These are phyloP conservation scores for Danio kyathit DNA, from an alignment of 2,797 vertebrate species.

Conservation along the genomic window DNA sequence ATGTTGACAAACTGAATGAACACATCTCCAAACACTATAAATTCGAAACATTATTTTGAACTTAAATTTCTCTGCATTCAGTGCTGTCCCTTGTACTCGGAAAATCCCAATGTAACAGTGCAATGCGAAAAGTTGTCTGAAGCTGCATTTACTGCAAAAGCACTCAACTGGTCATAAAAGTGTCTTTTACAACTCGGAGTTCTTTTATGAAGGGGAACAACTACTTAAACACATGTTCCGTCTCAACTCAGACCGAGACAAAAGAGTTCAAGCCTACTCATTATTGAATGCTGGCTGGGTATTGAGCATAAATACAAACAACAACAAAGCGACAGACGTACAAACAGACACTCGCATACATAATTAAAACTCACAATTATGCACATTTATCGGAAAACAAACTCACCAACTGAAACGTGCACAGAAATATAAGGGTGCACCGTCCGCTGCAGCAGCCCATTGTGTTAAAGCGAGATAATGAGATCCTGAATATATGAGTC, in stretches of 20 bases:
- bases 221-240: slow-evolving; percentile 35
- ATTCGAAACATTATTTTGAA: not conserved
- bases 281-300: no score
- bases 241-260: not conserved
- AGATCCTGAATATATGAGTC: slow-evolving; percentile 55
- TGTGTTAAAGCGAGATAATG: slow-evolving; percentile 68
- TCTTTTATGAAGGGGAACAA: not conserved
- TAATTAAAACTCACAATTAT: no score
- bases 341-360: not conserved
- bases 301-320: not conserved
- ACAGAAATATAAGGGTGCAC: slow-evolving; percentile 88
- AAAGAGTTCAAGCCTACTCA: not conserved
- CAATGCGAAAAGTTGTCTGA: slow-evolving; percentile 7
- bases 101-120: not conserved
- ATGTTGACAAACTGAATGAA: not conserved
- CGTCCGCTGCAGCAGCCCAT: slow-evolving; percentile 92
- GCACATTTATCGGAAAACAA: not conserved
- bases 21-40: not conserved
- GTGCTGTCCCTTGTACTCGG: not conserved
- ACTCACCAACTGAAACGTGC: slow-evolving; percentile 92
- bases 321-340: not conserved
- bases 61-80: not conserved
- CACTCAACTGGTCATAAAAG: slow-evolving; percentile 32
- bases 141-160: not conserved
- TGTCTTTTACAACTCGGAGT: slow-evolving; percentile 10